Evolutionary conservation across 2,797 vertebrate genomes (phyloP).

Genomic region (Potorous gilbertii): DNA sequence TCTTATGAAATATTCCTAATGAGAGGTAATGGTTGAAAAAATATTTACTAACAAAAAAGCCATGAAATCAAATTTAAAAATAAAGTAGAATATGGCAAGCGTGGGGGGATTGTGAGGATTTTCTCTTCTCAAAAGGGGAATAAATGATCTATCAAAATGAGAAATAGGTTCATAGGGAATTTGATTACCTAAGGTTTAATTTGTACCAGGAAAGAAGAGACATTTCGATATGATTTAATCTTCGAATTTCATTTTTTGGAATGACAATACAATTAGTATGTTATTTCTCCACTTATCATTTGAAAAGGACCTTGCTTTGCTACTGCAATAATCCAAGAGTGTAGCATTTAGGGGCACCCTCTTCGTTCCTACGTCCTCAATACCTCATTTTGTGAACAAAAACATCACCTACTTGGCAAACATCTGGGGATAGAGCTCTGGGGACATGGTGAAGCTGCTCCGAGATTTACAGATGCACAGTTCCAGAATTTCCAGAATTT

Average conservation of each 20-base stretch:
- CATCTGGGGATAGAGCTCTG: not conserved
- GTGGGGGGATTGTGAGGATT: not conserved
- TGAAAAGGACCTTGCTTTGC: not conserved
- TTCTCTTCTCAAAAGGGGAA: constrained; percentile 7
- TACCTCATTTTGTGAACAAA: not conserved
- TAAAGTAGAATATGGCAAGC: not conserved
- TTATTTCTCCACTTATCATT: not conserved
- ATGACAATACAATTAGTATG: not conserved
- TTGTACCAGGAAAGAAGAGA: constrained; percentile 6
- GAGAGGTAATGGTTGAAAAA: constrained; percentile 32
- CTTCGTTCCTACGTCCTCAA: not conserved
- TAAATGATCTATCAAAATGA: not conserved
- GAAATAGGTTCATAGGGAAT: not conserved
- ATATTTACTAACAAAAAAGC: constrained; percentile 45
- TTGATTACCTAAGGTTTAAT: not conserved
- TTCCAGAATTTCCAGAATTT: not conserved
- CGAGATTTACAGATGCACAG: not conserved
- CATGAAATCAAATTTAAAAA: constrained; percentile 48
- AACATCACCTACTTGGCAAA: not conserved
- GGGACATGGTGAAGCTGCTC: not conserved
- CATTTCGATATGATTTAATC: not conserved
- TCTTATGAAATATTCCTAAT: constrained; percentile 25
- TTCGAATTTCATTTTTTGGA: not conserved
- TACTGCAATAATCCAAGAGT: not conserved
- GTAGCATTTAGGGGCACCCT: not conserved